These are phyloP conservation scores for Pangasius krempfi DNA, from an alignment of 2,797 vertebrate species.

Conservation along the genomic window DNA sequence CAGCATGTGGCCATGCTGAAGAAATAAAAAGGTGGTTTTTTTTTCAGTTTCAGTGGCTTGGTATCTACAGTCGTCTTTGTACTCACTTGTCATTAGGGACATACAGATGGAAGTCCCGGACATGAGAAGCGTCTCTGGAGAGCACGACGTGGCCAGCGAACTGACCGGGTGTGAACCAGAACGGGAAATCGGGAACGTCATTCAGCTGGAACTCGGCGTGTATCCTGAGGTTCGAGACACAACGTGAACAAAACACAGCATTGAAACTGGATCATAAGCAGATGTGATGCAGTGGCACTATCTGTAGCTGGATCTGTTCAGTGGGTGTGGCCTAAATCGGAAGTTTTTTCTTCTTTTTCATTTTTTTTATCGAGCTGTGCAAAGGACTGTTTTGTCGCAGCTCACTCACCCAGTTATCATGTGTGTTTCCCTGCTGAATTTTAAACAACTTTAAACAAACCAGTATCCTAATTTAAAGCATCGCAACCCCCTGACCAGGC, in stretches of 20 bases:
- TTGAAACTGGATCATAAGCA: not conserved
- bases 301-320: not conserved
- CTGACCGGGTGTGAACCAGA: conserved; percentile 98
- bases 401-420: not conserved
- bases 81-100: conserved; percentile 90
- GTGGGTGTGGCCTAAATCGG: not conserved
- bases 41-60: not conserved
- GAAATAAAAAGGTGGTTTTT: too few species aligned
- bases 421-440: too few species aligned
- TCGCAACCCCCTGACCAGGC: not conserved
- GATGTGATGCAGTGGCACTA: not conserved
- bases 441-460: too few species aligned
- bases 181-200: conserved; percentile 92
- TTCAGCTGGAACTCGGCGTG: conserved; percentile 98
- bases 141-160: conserved; percentile 91
- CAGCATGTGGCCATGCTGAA: too few species aligned
- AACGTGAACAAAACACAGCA: not conserved
- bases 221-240: conserved; percentile 77
- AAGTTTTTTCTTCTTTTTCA: not conserved
- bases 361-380: too few species aligned
- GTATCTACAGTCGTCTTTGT: not conserved
- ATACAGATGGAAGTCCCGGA: conserved; percentile 89
- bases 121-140: conserved; percentile 89
- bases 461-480: too few species aligned
- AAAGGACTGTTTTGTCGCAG: too few species aligned